A percentile compares a stretch with the other conserved stretches of the same genome.
These are phyloP conservation scores for Itoplectis maculator DNA, from an alignment of 2,888 invertebrate genomes.

Conservation along the genomic window DNA sequence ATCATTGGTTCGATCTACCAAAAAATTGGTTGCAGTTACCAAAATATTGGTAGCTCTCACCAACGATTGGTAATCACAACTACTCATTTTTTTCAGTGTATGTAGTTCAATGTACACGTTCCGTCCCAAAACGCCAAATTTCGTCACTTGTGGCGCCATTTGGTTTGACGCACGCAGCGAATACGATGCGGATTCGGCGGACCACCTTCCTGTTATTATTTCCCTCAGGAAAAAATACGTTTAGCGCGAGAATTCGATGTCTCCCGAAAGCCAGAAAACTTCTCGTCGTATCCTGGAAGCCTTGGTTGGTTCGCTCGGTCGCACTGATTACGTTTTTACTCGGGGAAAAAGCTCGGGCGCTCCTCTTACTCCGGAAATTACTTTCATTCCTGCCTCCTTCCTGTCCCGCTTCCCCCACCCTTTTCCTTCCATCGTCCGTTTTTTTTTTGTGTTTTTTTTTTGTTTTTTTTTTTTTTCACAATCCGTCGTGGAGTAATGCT, in stretches of 20 bases:
- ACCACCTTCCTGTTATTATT: conserved; percentile 26
- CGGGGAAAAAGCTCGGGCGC: conserved; percentile 55
- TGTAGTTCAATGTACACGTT: no score
- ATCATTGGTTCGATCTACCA: no score
- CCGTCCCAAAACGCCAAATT: neutral
- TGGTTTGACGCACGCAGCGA: conserved; percentile 10
- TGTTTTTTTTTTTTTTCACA: no score
- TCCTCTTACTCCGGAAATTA: conserved; percentile 79
- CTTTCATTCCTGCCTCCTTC: conserved; percentile 74
- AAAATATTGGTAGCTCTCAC: no score
- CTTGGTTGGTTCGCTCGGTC: conserved; percentile 46
- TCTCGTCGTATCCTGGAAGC: conserved; percentile 39
- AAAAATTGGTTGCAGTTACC: no score
- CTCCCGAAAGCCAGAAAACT: conserved; percentile 60
- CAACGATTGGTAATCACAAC: no score
- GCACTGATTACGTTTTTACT: conserved; percentile 64
- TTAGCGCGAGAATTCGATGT: conserved; percentile 56
- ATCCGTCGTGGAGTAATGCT: conserved; percentile 57
- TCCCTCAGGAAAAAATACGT: conserved; percentile 48
- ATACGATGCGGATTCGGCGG: conserved; percentile 5
- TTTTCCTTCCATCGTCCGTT: conserved; percentile 39
- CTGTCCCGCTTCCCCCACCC: conserved; percentile 59
- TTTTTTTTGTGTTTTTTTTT: no score
- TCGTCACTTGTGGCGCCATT: no score
- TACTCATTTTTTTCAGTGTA: no score